These are phyloP conservation scores for Momotus momota DNA, from an alignment of 2,797 vertebrate genomes.

Conservation along the genomic window DNA sequence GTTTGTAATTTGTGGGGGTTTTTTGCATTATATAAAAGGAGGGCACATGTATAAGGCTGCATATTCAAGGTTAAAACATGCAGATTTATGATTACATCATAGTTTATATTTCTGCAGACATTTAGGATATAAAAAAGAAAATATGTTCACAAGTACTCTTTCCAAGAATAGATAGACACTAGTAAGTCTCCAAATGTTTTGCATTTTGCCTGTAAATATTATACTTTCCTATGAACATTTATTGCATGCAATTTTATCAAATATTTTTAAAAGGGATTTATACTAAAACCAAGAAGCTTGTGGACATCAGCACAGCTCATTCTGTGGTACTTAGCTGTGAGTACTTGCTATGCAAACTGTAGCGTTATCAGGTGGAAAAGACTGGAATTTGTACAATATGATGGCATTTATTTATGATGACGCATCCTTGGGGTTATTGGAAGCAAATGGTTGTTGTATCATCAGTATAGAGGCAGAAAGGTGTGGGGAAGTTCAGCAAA, in stretches of 20 bases:
- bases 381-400: not conserved
- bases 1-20: not conserved
- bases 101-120: not conserved
- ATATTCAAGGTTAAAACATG: not conserved
- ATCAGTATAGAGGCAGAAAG: not conserved
- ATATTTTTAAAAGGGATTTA: not conserved
- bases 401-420: not conserved
- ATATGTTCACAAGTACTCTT: not conserved
- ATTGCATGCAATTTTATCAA: not conserved
- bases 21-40: not conserved
- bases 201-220: not conserved
- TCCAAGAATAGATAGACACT: not conserved
- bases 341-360: not conserved
- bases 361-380: not conserved
- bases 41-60: fast-evolving
- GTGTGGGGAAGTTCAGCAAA: not conserved
- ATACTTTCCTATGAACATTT: not conserved
- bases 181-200: not conserved
- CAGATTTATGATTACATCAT: not conserved
- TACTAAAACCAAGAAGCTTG: not conserved
- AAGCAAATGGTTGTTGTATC: not conserved
- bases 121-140: not conserved
- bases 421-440: not conserved
- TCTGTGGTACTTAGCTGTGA: not conserved
- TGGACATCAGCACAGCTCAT: not conserved